These are phyloP conservation scores for Formica selysi DNA, from an alignment of 1,140 invertebrate genomes.

Conservation along the genomic window DNA sequence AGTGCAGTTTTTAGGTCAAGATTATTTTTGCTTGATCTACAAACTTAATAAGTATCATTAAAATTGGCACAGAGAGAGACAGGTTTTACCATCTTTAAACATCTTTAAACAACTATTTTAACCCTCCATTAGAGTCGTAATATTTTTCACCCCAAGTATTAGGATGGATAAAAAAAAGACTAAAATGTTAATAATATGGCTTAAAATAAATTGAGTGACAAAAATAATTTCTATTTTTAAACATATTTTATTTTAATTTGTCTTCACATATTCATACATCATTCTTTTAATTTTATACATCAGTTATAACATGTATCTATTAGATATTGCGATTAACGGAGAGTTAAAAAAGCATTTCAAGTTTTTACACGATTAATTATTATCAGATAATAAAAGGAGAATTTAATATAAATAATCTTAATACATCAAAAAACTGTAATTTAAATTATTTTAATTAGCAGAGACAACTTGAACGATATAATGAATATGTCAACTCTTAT, in stretches of 20 bases:
- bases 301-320: too few relatives aligned
- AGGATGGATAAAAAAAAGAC: too few relatives aligned
- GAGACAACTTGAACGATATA: neutral
- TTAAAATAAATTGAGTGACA: too few relatives aligned
- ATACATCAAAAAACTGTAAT: neutral
- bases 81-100: neutral
- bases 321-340: too few relatives aligned
- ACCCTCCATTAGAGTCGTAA: too few relatives aligned
- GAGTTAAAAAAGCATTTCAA: neutral
- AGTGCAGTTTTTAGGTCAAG: neutral
- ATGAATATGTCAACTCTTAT: neutral
- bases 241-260: too few relatives aligned
- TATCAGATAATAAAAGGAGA: neutral
- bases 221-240: too few relatives aligned
- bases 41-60: too few relatives aligned
- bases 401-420: conserved; percentile 31
- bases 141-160: too few relatives aligned
- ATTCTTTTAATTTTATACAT: too few relatives aligned
- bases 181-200: too few relatives aligned
- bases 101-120: neutral
- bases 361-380: conserved; percentile 12
- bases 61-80: neutral
- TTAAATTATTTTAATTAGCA: conserved; percentile 35
- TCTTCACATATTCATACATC: too few relatives aligned
- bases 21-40: neutral